These are phyloP conservation scores for Butastur rufipennis DNA, from an alignment of 2,113 vertebrate species.

Conservation along the genomic window DNA sequence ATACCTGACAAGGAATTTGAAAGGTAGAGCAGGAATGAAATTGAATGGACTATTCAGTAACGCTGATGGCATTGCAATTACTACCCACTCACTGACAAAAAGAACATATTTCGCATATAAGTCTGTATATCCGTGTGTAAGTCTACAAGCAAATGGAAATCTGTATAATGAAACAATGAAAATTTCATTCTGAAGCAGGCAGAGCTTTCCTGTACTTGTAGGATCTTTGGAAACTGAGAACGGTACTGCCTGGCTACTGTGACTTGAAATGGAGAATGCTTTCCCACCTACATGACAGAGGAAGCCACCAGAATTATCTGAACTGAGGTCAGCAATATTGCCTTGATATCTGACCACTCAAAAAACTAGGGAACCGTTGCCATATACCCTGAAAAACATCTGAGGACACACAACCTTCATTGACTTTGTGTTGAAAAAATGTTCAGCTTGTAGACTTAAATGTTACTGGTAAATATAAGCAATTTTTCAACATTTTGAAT, in stretches of 20 bases:
- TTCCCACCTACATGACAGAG: neutral
- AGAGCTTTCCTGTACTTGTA: neutral
- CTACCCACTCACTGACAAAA: neutral
- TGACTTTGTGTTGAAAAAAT: neutral
- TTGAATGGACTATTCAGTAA: neutral
- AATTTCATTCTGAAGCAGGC: neutral
- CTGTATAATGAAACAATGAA: neutral
- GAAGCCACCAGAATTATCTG: neutral
- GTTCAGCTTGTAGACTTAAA: neutral
- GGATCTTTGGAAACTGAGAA: neutral
- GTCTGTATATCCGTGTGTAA: neutral
- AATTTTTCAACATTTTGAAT: neutral
- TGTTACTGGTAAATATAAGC: neutral
- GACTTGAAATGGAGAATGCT: neutral
- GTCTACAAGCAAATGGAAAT: neutral
- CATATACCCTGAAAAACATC: neutral
- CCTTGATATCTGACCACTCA: neutral
- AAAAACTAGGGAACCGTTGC: neutral
- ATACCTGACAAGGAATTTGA: neutral
- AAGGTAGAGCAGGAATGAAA: neutral
- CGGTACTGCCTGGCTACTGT: neutral
- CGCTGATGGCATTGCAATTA: neutral
- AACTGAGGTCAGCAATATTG: neutral
- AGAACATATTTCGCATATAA: fast-evolving
- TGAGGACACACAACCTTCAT: neutral